Evolutionary conservation across 2,888 invertebrate species (phyloP).

Genomic region (Pemphredon lugubris): DNA sequence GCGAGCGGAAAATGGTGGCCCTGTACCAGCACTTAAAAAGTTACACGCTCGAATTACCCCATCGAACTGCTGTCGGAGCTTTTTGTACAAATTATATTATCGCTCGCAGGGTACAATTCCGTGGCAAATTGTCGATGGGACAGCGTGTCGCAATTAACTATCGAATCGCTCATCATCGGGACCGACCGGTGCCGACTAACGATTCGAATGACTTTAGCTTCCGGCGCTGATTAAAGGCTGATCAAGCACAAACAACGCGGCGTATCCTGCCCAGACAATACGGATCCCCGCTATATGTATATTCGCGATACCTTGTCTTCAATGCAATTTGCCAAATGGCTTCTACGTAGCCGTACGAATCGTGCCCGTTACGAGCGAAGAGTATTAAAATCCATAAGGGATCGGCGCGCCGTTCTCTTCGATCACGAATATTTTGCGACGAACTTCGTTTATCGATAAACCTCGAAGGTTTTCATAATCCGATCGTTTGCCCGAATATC

Average conservation of each 20-base stretch:
- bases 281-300: too few species aligned
- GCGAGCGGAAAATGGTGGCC: not conserved
- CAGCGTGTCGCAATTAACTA: conserved; percentile 8
- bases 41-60: conserved; percentile 15
- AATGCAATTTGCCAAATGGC: too few species aligned
- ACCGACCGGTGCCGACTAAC: conserved; percentile 25
- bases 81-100: conserved; percentile 4
- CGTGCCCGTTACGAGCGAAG: too few species aligned
- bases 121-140: conserved; percentile 10
- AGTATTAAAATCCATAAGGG: too few species aligned
- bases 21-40: conserved; percentile 7
- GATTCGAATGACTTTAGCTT: conserved; percentile 35
- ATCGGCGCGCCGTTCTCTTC: too few species aligned
- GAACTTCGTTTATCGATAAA: too few species aligned
- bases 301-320: not conserved
- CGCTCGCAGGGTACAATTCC: conserved; percentile 5
- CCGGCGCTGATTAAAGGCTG: conserved; percentile 43
- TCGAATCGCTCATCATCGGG: conserved; percentile 28
- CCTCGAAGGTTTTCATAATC: not conserved
- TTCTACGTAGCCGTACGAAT: too few species aligned
- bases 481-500: not conserved
- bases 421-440: too few species aligned
- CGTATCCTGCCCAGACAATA: conserved; percentile 31
- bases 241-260: conserved; percentile 28
- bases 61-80: not conserved